Evolutionary conservation across 1,140 invertebrate species (phyloP).

Genomic region (Diorhabda carinulata): DNA sequence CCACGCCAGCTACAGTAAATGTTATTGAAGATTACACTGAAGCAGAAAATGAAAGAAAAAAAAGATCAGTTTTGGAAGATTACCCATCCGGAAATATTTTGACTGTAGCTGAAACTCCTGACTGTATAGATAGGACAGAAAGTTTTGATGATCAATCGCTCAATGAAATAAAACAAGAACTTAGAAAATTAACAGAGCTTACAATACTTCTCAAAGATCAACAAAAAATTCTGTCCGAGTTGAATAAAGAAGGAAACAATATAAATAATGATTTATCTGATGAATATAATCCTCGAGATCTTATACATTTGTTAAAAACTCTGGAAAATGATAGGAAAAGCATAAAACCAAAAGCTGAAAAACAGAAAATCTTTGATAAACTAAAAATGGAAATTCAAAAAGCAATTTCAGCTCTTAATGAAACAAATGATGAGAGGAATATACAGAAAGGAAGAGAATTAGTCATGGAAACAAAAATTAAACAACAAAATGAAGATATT

Average conservation of each 20-base stretch:
- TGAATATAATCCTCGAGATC: neutral
- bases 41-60: slow-evolving; percentile 14
- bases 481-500: slow-evolving; percentile 1
- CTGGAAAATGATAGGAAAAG: neutral
- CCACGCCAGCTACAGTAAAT: neutral
- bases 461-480: neutral
- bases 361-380: neutral
- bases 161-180: slow-evolving; percentile 35
- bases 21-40: slow-evolving; percentile 9
- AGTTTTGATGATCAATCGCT: slow-evolving; percentile 26
- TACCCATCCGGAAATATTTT: neutral
- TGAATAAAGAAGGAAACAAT: slow-evolving; percentile 8
- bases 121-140: neutral
- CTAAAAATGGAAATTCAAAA: slow-evolving; percentile 2
- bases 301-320: slow-evolving; percentile 6
- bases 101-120: neutral
- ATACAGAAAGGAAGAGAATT: neutral
- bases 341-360: neutral
- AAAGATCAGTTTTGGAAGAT: neutral
- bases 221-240: slow-evolving; percentile 28
- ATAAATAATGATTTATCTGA: neutral
- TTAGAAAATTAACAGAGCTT: slow-evolving; percentile 35
- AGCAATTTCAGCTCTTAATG: slow-evolving; percentile 1
- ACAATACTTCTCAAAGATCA: slow-evolving; percentile 38
- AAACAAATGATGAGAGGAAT: slow-evolving; percentile 3